Percentiles rank a stretch among this genome's conserved stretches.
These are phyloP conservation scores for Microcebus ravelobensis DNA, from an alignment of 2,113 vertebrate species.

Conservation along the genomic window DNA sequence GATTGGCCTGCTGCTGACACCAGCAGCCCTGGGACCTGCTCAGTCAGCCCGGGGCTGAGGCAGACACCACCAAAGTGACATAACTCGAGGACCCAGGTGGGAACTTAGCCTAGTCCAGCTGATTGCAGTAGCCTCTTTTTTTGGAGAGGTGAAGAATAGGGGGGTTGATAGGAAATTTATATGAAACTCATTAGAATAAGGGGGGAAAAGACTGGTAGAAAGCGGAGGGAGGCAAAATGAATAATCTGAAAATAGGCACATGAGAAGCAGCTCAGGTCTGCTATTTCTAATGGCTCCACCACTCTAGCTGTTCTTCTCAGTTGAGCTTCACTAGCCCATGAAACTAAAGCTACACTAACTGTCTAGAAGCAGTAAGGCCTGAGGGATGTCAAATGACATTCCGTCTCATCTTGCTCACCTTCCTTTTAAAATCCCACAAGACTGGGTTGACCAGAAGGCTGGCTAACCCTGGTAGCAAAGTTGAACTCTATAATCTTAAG, in stretches of 20 bases:
- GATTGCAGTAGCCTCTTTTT: background rate
- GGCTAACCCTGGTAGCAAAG: background rate
- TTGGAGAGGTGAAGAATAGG: background rate
- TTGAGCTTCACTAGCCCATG: background rate
- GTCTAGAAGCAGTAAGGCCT: slow-evolving; percentile 12
- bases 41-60: background rate
- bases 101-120: background rate
- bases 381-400: background rate
- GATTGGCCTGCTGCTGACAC: background rate
- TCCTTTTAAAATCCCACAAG: background rate
- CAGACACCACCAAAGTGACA: background rate
- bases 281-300: background rate
- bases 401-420: background rate
- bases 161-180: background rate
- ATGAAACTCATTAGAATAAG: background rate
- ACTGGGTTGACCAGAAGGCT: background rate
- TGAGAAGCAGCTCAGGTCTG: background rate
- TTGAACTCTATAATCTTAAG: background rate
- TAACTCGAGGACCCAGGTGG: background rate
- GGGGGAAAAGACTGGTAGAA: background rate
- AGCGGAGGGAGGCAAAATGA: background rate
- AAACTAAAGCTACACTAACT: background rate
- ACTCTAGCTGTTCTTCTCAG: background rate
- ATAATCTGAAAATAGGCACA: background rate
- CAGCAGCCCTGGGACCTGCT: background rate